phyloP scores from a whole-genome alignment of 2,797 vertebrate species.

The Microctenopoma steveboyesi region DNA sequence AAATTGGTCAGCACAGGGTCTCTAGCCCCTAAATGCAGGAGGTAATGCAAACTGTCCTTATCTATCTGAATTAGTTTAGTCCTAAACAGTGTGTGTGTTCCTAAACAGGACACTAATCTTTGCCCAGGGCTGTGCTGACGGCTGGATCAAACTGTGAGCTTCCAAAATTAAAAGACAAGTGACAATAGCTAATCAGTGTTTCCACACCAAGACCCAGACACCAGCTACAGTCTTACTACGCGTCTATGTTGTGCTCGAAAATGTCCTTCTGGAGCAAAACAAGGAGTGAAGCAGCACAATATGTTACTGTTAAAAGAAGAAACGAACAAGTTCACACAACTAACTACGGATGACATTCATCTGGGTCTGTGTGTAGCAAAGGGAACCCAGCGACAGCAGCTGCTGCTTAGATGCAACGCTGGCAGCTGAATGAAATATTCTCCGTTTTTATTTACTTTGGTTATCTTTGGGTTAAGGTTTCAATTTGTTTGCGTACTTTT shows the following conservation, averaged over 20 bases:
- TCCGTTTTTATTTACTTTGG: no score
- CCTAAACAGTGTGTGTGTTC: constrained; percentile 39
- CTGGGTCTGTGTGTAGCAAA: no score
- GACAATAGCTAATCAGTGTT: constrained; percentile 61
- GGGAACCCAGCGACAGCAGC: no score
- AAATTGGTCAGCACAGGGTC: constrained; percentile 60
- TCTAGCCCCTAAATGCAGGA: constrained; percentile 54
- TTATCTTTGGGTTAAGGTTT: no score
- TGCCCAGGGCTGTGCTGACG: constrained; percentile 53
- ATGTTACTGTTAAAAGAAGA: constrained; percentile 12
- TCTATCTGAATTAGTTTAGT: constrained; percentile 53
- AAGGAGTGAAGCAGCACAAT: constrained; percentile 34
- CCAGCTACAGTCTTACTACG: background rate
- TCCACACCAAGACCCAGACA: constrained; percentile 3
- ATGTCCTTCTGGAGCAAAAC: constrained; percentile 26
- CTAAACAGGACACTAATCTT: constrained; percentile 49
- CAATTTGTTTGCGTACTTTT: no score
- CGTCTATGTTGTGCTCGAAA: constrained; percentile 21
- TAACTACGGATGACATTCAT: no score
- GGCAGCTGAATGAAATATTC: no score
- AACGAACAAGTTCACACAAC: background rate
- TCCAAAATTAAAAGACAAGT: constrained; percentile 47
- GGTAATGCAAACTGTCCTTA: constrained; percentile 74
- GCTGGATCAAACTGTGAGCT: constrained; percentile 57
- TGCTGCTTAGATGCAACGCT: no score